Evolutionary conservation across 1,140 invertebrate genomes (phyloP), one percentile per base, ranked within the genome.

Genomic region (Sarcophaga bullata): DNA sequence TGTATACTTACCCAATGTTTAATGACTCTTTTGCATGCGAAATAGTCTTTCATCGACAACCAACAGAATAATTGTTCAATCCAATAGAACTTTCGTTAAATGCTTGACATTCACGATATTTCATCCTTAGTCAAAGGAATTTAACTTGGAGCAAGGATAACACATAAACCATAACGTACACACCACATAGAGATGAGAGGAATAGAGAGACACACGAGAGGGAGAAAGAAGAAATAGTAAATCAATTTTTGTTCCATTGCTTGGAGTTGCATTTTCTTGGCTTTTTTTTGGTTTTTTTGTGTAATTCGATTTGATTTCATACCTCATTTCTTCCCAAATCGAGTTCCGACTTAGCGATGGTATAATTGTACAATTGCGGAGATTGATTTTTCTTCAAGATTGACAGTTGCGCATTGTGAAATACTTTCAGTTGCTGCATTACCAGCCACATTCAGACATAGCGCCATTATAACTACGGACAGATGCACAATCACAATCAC

Each of bases 41-140:
- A 96, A 96, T 83, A 94, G 94, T 84, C n/a, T n/a, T 84, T 93
- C 91, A 87, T 96, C 95, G 37, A 94, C 91, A 52, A 95, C 91
- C 6, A n/a, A 95, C 94, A 5, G 95, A 95, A 94, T 76, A 96
- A 89, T 86, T 94, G 93, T 97, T 47, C 95, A 95, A 85, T 96
- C 94, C 84, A 96, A 90, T 85, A 92, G 91, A 73, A 97, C 91
- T 84, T 92, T 92, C 85, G 92, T 93, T 58, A 97, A 90, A 83
- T 92, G 92, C 85, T 93, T 93, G 82, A 95, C 91, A 86, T 94
- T 89, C 93, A 82, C 92, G 92, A 85, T 95, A 95, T 86, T 95
- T 95, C 94, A 85, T 96, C 95, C 19, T 93, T 91, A 83, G 93
- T 93, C 73, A n/a, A 97, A 90, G 90, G 95, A 95, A 89, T 95